Base-by-base conservation (phyloP, 2,888 invertebrate species). In the Diaperis boleti region DNA sequence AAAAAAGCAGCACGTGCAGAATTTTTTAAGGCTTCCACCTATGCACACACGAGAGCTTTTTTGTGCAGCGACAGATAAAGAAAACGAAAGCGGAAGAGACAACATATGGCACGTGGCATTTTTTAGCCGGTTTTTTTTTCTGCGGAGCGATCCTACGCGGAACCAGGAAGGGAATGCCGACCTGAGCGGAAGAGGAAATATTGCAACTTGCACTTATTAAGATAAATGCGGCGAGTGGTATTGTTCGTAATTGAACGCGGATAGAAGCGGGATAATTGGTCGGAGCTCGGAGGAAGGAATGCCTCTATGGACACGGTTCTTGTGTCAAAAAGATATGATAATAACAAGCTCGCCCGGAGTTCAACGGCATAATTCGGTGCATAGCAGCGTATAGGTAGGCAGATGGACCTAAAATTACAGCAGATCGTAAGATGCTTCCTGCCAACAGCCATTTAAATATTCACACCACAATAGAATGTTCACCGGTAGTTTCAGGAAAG, bases 101-200 rank as follows among this genome's bases (percentile, higher is more conserved):
- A 50, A 55, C 67, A 68, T 65, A 65, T 68, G 68, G 66, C 68
- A 68, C 68, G 68, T 66, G 68, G 60, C 67, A 62, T 59, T 50
- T 56, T 62, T 50, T 33, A 29, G 13, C 7, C 52, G 50, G 37
- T 26, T 55, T 26, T 26, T 26, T 26, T 26, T 5, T 3, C 1
- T n/a, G 26, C 29, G 33, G 45, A 49, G 18, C 31, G 62, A 59
- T 62, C 35, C 54, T 41, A 57, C 56, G 35, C 39, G 55, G 62
- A 65, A 69, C 68, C 62, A 64, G 69, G 66, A 69, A 66, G 69
- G 66, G 66, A 67, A 62, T 18, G 49, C 26, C 67, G 65, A 68
- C 66, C 66, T 62, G 68, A 67, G 59, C 67, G 69, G 72, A 72
- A 71, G 64, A 69, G 69, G 66, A 70, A 66, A 66, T 59, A 60